These are phyloP conservation scores for Xestia c-nigrum DNA, from an alignment of 2,888 invertebrate genomes.

Conservation along the genomic window DNA sequence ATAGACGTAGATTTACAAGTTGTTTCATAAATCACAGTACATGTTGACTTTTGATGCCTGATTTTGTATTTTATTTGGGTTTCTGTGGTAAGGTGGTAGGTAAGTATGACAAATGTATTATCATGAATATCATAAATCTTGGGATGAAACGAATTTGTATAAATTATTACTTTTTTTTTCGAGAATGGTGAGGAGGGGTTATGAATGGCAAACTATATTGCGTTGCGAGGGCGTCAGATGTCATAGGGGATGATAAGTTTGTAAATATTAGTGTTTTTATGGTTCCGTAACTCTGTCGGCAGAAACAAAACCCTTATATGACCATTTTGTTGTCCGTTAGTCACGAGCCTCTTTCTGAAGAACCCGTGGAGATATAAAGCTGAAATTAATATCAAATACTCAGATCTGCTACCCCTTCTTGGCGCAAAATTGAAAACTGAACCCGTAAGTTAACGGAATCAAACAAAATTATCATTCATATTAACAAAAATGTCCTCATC, in stretches of 20 bases:
- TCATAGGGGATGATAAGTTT: constrained; percentile 29
- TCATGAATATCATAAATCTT: constrained; percentile 62
- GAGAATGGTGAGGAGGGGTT: constrained; percentile 33
- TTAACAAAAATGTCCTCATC: too few relatives aligned
- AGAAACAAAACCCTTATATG: too few relatives aligned
- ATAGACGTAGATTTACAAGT: constrained; percentile 63
- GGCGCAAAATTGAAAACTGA: neutral
- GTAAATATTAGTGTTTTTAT: neutral
- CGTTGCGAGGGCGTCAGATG: constrained; percentile 37
- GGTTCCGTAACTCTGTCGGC: too few relatives aligned
- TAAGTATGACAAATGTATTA: constrained; percentile 66
- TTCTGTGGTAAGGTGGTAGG: constrained; percentile 48
- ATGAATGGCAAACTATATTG: constrained; percentile 56
- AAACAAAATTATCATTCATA: constrained; percentile 19
- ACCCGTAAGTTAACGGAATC: neutral
- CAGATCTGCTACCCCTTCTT: too few relatives aligned
- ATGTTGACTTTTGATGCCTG: constrained; percentile 63
- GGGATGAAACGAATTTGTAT: constrained; percentile 59
- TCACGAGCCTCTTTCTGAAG: too few relatives aligned
- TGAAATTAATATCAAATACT: too few relatives aligned
- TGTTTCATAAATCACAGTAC: constrained; percentile 65
- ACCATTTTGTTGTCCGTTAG: too few relatives aligned
- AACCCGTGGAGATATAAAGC: too few relatives aligned
- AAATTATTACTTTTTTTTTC: constrained; percentile 51
- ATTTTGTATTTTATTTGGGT: constrained; percentile 67